Evolutionary conservation across 2,888 invertebrate species (phyloP), one percentile per base, ranked within the genome.

Genomic region (Lasioglossum oenotherae): DNA sequence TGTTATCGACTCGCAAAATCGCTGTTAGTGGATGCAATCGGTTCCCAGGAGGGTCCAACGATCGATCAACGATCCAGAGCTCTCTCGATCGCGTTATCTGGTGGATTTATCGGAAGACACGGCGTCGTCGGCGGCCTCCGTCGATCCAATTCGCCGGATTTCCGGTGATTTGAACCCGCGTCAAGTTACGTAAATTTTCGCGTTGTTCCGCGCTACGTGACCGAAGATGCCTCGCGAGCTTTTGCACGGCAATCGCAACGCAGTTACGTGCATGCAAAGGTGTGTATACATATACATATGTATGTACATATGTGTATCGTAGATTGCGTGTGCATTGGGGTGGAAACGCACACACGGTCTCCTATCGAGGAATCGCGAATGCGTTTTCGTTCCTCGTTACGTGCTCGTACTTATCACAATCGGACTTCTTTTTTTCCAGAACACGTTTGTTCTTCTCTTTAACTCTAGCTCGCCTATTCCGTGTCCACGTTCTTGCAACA

Each of bases 171-270:
- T 86, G 76, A 73, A 76, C 74, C 78, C 49, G 57, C 35, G 80
- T 31, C 31, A 72, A 79, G 78, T 90, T 90, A 90, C 87, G 81
- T 90, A 90, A 87, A 86, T 84, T 83, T 67, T 76, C 81, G 67
- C 71, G 74, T 85, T 44, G 27, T 69, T 67, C 77, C 67, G 60
- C 16, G 74, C 74, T 44, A 81, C 80, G 85, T 81, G 80, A 85
- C 78, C 82, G 67, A 81, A 82, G 74, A 82, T 53, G 78, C 60
- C 78, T 67, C 64, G 53, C 31, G 79, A 31, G 41, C 31, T 64
- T 16, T 27, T 14, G n/a, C 38, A 27, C 49, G 31, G 44, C 41
- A 49, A 44, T 72, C 74, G 72, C 35, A 2, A 23, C 23, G 53
- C 23, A 53, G 77, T 41, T 35, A 53, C 80, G 14, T 60, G 44